phyloP scores from a whole-genome alignment of 2,113 vertebrate genomes.

The Paedocypris sp. region DNA sequence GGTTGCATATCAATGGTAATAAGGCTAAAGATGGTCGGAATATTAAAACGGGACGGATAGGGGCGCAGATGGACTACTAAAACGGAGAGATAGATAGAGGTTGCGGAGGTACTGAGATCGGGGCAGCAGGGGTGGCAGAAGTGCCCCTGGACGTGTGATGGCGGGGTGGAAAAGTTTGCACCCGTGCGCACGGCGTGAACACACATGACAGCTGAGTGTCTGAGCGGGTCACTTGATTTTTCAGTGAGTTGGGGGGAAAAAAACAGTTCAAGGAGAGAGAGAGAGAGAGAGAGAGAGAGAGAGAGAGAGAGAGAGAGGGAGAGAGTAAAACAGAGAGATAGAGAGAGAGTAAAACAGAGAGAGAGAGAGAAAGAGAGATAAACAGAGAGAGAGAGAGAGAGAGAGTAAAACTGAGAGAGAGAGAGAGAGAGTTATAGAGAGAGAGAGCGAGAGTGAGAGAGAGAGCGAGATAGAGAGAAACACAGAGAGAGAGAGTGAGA shows the following conservation, averaged over 20 bases:
- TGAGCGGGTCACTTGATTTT: constrained; percentile 2
- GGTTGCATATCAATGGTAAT: constrained; percentile 42
- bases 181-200: constrained; percentile 11
- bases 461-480: no score
- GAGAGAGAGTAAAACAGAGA: no score
- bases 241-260: constrained; percentile 1
- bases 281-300: no score
- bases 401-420: no score
- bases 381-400: no score
- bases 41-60: constrained; percentile 25
- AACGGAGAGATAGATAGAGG: neutral
- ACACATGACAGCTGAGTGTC: constrained; percentile 24
- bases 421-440: no score
- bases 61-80: constrained; percentile 30
- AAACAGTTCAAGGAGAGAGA: no score
- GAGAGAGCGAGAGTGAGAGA: no score
- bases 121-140: constrained; percentile 35
- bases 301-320: no score
- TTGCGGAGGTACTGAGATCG: constrained; percentile 11
- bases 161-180: constrained; percentile 29
- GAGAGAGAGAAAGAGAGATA: neutral
- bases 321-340: no score
- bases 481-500: no score
- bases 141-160: constrained; percentile 32
- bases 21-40: constrained; percentile 28